phyloP scores from a whole-genome alignment of 2,113 vertebrate species.

The Eptesicus fuscus region DNA sequence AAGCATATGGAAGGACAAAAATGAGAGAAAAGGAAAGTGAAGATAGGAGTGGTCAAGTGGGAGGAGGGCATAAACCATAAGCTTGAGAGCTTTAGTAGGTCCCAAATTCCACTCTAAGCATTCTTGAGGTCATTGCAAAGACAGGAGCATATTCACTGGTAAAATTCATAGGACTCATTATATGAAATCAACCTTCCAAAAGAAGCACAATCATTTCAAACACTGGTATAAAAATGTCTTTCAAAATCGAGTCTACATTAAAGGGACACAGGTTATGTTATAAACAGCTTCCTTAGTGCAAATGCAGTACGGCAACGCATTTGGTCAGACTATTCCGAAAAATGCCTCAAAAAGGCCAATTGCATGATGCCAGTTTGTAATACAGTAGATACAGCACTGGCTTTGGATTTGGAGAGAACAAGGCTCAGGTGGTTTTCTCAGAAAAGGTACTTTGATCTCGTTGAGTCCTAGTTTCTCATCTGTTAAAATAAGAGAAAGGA shows the following conservation, averaged over 20 bases:
- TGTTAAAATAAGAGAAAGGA: conserved; percentile 22
- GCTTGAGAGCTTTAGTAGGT: background rate
- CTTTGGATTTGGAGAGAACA: background rate
- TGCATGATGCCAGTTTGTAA: background rate
- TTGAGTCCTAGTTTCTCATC: background rate
- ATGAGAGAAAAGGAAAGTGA: background rate
- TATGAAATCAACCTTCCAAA: background rate
- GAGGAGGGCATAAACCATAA: background rate
- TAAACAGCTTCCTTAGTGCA: background rate
- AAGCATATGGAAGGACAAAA: background rate
- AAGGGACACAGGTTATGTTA: background rate
- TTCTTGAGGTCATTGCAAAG: background rate
- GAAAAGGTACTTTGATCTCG: background rate
- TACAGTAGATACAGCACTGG: background rate
- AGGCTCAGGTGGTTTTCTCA: background rate
- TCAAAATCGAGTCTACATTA: background rate
- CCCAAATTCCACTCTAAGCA: background rate
- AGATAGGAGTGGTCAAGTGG: rapidly evolving
- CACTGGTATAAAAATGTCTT: background rate
- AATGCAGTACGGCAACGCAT: background rate
- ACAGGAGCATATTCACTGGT: background rate
- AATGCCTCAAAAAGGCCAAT: background rate
- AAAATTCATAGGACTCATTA: background rate
- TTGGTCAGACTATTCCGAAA: background rate
- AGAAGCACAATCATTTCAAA: background rate